Evolutionary conservation across 2,113 vertebrate species (phyloP), one percentile per base, ranked within the genome.

Genomic region (Petaurus breviceps): DNA sequence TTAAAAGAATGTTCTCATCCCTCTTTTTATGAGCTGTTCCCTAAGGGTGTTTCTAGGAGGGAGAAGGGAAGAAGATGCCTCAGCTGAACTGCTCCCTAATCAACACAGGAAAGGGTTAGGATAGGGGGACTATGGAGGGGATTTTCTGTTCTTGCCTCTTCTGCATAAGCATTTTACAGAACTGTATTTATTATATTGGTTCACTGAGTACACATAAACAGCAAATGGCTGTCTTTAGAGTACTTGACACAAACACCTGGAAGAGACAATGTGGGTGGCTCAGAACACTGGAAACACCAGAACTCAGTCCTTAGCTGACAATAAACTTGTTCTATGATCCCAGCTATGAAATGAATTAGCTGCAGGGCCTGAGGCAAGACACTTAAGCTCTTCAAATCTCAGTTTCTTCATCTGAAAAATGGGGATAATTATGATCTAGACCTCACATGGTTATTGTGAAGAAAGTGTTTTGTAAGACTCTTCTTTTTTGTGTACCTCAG

Each of bases 201-300:
- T 43, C 90, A 43, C 22, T 26, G 97, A 94, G 84, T 90, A 95
- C 93, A 96, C 49, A 90, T 16, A 93, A 49, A 92, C 91, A 93
- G 84, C 43, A 96, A 92, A 93, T 68, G 52, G 51, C 61, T 91
- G n/a, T 46, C 94, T 96, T 90, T 94, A 54, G 90, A 31, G 77
- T 90, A 25, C 9, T 77, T 49, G 47, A 91, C 28, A 93, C 77
- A 93, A 92, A 46, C 57, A 52, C 51, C 47, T 28, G 49, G 93
- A 92, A 54, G 0, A 50, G 90, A 90, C 23, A 89, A 12, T 28
- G 14, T 57, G 12, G 11, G 52, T 43, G 37, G 94, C 37, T 93
- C 49, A 43, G 92, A n/a, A 55, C 84, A 93, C 55, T 89, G 3
- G 37, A 61, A 54, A 95, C 43, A 89, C 51, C 22, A 46, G 50